phyloP scores from a whole-genome alignment of 2,113 vertebrate genomes.

The Alligator mississippiensis region DNA sequence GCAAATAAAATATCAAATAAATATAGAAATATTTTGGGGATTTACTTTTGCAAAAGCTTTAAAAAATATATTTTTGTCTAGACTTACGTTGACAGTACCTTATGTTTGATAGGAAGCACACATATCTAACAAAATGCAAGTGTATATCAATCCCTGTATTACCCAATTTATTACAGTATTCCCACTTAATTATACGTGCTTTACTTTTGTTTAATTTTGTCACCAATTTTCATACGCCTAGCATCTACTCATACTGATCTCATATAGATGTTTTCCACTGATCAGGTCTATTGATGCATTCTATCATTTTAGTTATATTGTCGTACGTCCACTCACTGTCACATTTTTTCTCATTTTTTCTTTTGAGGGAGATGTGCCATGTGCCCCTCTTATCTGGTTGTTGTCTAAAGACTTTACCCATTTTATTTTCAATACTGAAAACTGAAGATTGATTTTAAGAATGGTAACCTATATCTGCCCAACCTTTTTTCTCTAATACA shows the following conservation, averaged over 20 bases:
- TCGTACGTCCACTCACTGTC: slow-evolving; percentile 37
- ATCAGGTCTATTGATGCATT: slow-evolving; percentile 33
- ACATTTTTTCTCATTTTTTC: slow-evolving; percentile 30
- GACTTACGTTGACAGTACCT: background rate
- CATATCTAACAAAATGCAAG: background rate
- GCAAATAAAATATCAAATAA: background rate
- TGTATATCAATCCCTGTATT: background rate
- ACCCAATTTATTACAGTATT: background rate
- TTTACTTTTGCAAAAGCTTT: background rate
- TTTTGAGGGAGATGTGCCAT: background rate
- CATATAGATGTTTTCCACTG: slow-evolving; percentile 30
- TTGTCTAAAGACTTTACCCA: slow-evolving; percentile 27
- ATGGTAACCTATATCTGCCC: background rate
- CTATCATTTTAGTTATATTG: background rate
- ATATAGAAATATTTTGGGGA: background rate
- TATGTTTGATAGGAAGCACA: background rate
- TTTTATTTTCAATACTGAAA: background rate
- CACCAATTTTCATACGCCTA: slow-evolving; percentile 5
- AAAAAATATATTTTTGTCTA: background rate
- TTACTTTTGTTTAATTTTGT: slow-evolving; percentile 17
- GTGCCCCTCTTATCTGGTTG: background rate
- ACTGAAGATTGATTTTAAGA: slow-evolving; percentile 33
- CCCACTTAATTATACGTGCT: background rate
- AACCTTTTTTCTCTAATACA: background rate
- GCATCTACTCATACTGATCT: background rate